Base-by-base conservation (phyloP, 2,797 vertebrate species). In the Neostethus bicornis region DNA sequence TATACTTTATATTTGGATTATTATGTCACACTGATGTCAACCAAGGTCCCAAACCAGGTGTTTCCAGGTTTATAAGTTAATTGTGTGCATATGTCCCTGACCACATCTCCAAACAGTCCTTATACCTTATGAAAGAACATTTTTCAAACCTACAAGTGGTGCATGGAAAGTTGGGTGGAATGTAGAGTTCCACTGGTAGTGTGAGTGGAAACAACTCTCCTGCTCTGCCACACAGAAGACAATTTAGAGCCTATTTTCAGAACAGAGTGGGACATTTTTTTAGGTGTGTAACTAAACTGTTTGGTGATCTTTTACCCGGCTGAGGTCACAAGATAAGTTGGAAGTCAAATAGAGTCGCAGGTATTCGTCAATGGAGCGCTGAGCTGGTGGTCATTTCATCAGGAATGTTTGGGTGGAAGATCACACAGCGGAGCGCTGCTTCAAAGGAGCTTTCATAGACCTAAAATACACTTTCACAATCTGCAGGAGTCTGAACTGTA, bases 151-250 rank as follows among this genome's bases (percentile, higher is more conserved):
- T 24, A 52, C 75, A 45, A 75, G 50, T 13, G 7, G 44, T 51
- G 10, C 17, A 37, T 62, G 73, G 83, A 84, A 78, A 72, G 24
- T 73, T 61, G 2, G 48, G 20, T 62, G 60, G 73, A 79, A 84
- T 73, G 69, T 61, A 2, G 46, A 52, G 53, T 66, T 77, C 48
- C 62, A 32, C 31, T 66, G 34, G 65, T 34, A 39, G 66, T 64
- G 66, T 55, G 17, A 7, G 9, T n/a, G n/a, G 21, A 75, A 53
- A 48, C 14, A 5, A 25, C 42, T 54, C 25, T 3, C 60, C 74
- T 60, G 69, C 73, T 75, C 61, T 42, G 41, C 43, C 57, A 57
- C 44, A 61, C 53, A 60, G 47, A 63, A 61, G 58, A 64, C 39
- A 58, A 63, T 70, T 29, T 31, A 39, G 41, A 29, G 37, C 55